Percentiles rank a stretch among this genome's conserved stretches.
phyloP scores from a whole-genome alignment of 2,113 vertebrate genomes.

The Ginglymostoma cirratum region DNA sequence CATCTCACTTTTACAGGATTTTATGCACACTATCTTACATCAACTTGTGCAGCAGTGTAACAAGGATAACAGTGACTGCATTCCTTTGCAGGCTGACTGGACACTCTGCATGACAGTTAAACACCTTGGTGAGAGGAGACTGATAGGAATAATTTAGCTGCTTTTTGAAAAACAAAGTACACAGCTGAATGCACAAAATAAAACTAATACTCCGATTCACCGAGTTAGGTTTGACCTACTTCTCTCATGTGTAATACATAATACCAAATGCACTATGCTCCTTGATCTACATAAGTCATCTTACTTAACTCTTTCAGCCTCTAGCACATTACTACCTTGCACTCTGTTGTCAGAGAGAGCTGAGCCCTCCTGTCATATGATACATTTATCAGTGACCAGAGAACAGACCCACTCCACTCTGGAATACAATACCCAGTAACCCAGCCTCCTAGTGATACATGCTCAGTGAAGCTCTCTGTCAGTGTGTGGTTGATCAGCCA shows the following conservation, averaged over 20 bases:
- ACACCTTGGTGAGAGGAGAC: neutral
- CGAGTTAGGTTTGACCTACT: too few relatives aligned
- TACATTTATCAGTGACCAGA: neutral
- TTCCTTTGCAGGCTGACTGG: neutral
- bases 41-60: neutral
- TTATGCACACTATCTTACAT: neutral
- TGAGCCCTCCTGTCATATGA: neutral
- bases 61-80: neutral
- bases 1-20: neutral
- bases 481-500: neutral
- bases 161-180: neutral
- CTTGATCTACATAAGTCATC: neutral
- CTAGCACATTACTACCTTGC: neutral
- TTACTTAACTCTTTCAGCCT: neutral
- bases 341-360: neutral
- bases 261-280: neutral
- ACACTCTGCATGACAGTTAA: too few relatives aligned
- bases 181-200: neutral
- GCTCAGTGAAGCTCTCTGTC: neutral
- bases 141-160: neutral
- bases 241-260: neutral
- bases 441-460: neutral
- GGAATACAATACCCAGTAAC: neutral
- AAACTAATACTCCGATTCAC: neutral
- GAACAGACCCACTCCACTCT: neutral